Evolutionary conservation across 2,888 invertebrate genomes (phyloP).

Genomic region (Agrypnus murinus): DNA sequence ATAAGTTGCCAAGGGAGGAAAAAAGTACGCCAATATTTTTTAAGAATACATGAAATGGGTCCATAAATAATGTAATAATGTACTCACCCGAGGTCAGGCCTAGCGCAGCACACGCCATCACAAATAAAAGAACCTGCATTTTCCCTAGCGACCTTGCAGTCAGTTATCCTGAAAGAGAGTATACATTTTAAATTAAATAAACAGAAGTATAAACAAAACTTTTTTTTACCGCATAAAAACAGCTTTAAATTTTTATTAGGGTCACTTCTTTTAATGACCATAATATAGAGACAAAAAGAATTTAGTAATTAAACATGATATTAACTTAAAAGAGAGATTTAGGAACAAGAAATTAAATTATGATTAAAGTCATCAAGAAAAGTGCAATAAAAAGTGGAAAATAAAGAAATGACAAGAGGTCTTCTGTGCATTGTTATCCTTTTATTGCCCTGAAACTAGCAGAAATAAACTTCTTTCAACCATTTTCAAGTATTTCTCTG

Average conservation of each 20-base stretch:
- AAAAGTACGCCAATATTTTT: slow-evolving; percentile 29
- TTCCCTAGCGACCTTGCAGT: slow-evolving; percentile 36
- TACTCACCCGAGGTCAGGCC: slow-evolving; percentile 43
- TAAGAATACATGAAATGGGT: slow-evolving; percentile 27
- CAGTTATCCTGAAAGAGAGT: slow-evolving; percentile 35
- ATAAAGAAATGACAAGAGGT: slow-evolving; percentile 44
- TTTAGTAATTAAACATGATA: too few species aligned
- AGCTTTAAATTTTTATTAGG: too few species aligned
- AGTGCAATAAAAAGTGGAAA: slow-evolving; percentile 38
- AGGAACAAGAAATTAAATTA: slow-evolving; percentile 20
- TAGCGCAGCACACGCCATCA: slow-evolving; percentile 33
- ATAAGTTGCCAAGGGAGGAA: slow-evolving; percentile 4
- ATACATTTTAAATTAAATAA: slow-evolving; percentile 29
- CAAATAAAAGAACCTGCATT: slow-evolving; percentile 33
- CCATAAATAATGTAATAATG: slow-evolving; percentile 38
- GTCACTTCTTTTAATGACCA: too few species aligned
- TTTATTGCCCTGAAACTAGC: slow-evolving; percentile 45
- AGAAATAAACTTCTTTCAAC: slow-evolving; percentile 50
- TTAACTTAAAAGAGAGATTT: too few species aligned
- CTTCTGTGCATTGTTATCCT: slow-evolving; percentile 50
- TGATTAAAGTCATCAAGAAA: slow-evolving; percentile 17
- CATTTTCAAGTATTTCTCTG: slow-evolving; percentile 40
- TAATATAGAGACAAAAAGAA: too few species aligned
- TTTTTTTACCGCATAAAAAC: too few species aligned
- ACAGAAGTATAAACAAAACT: neutral